Conservation (phyloP, 2,797 vertebrate genomes). For the Adrianichthys oophorus region DNA sequence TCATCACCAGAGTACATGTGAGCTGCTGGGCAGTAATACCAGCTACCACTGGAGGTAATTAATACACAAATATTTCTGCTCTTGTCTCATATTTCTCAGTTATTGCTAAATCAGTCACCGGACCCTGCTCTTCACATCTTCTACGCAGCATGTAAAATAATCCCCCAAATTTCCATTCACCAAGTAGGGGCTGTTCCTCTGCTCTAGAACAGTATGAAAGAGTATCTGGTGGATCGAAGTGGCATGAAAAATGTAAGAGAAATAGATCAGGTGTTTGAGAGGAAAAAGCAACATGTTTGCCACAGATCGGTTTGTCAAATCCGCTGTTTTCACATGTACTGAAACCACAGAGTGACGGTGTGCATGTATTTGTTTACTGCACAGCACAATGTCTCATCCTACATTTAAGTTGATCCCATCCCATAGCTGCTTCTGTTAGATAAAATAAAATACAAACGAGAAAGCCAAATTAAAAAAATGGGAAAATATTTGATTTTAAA, state of each 20-base stretch:
- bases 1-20: constrained; percentile 57
- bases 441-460: constrained; percentile 1
- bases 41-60: constrained; percentile 71
- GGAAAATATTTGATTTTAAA: constrained; percentile 14
- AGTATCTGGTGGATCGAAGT: constrained; percentile 73
- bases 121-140: constrained; percentile 79
- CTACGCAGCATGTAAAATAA: constrained; percentile 81
- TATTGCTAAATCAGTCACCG: constrained; percentile 83
- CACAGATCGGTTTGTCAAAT: constrained; percentile 50
- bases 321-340: constrained; percentile 52
- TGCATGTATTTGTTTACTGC: constrained; percentile 6
- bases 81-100: constrained; percentile 80
- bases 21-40: constrained; percentile 61
- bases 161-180: constrained; percentile 75
- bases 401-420: background rate
- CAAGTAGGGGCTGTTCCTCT: constrained; percentile 67
- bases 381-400: background rate
- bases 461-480: constrained; percentile 10
- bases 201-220: constrained; percentile 71
- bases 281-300: constrained; percentile 69
- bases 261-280: constrained; percentile 73
- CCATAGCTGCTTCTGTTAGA: background rate
- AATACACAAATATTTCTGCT: constrained; percentile 84
- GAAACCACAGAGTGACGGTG: constrained; percentile 44
- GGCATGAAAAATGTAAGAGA: constrained; percentile 78